Evolutionary conservation across 2,888 invertebrate species (phyloP), one percentile per base, ranked within the genome.

Genomic region (Hydraecia micacea): DNA sequence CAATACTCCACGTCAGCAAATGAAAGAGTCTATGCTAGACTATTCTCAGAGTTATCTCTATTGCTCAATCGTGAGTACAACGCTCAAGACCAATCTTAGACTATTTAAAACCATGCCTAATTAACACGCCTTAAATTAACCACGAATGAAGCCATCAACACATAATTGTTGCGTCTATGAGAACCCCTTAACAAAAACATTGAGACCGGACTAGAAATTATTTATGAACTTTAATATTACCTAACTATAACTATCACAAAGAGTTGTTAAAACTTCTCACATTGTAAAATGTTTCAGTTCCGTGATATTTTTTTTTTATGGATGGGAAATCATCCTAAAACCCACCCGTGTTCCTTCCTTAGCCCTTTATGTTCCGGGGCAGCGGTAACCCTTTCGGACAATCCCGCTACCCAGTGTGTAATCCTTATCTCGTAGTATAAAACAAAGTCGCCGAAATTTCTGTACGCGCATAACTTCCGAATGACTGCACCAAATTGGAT

Each of bases 151-250:
- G 77, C 55, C 63, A 86, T 84, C 67, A 82, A 65, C 70, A 67
- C 77, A 42, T 85, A 85, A 81, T 76, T 46, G 63, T 86, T 82
- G 15, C 39, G 49, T 70, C 25, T 60, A 52, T 86, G 86, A 74
- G 73, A 85, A 81, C 63, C 0, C 21, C 21, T 52, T 7, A 52
- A 21, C 52, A 21, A 52, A 21, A 52, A 21, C 67, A 62, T 71
- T 71, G 60, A 67, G 52, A 42, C 49, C 7, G n/a, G 71, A 68
- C 67, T 81, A 68, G 86, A 83, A 81, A 85, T 77, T 65, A 74
- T n/a, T n/a, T 69, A 62, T n/a, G 6, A 68, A 63, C 32, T n/a
- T 15, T 15, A 11, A 7, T 63, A 49, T 82, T 82, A 84, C 77
- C 36, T 74, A 77, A 83, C 66, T 18, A 6, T n/a, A n/a, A n/a